These are phyloP conservation scores for Pomatostomus ruficeps DNA, from an alignment of 2,113 vertebrate genomes.

Conservation along the genomic window DNA sequence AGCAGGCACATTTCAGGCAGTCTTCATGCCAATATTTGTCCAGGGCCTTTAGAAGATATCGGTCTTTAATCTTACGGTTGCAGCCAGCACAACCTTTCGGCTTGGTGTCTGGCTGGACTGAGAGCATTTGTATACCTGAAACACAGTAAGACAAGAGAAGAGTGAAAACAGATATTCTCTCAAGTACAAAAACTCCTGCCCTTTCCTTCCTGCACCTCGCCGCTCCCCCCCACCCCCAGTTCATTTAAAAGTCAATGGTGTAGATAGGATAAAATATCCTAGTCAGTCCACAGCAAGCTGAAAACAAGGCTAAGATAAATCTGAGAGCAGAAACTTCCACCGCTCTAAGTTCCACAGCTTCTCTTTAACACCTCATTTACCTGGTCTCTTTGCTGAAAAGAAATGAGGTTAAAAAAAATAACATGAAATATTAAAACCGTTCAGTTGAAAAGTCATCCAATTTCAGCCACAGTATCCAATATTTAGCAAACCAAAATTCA, in stretches of 20 bases:
- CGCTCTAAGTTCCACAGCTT: neutral
- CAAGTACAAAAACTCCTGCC: neutral
- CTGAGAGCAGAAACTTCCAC: neutral
- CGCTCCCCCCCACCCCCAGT: neutral
- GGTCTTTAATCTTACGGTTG: conserved; percentile 99
- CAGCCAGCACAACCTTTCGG: conserved; percentile 99
- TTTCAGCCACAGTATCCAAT: neutral
- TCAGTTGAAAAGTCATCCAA: neutral
- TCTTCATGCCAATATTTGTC: conserved; percentile 99
- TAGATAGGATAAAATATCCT: neutral
- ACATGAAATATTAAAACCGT: neutral
- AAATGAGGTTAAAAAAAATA: neutral
- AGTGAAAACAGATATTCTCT: neutral
- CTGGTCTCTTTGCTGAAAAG: neutral
- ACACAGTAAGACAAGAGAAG: neutral
- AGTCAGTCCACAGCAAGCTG: neutral
- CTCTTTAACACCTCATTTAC: neutral
- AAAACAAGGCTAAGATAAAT: conserved; percentile 3
- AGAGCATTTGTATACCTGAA: conserved; percentile 99
- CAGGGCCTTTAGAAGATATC: conserved; percentile 95
- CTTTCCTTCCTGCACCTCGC: neutral
- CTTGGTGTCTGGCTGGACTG: conserved; percentile 99
- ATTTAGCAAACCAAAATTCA: neutral
- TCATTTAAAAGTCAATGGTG: neutral
- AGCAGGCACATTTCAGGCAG: conserved; percentile 97